These are phyloP conservation scores for Operophtera brumata DNA, from an alignment of 2,888 invertebrate genomes.

Conservation along the genomic window DNA sequence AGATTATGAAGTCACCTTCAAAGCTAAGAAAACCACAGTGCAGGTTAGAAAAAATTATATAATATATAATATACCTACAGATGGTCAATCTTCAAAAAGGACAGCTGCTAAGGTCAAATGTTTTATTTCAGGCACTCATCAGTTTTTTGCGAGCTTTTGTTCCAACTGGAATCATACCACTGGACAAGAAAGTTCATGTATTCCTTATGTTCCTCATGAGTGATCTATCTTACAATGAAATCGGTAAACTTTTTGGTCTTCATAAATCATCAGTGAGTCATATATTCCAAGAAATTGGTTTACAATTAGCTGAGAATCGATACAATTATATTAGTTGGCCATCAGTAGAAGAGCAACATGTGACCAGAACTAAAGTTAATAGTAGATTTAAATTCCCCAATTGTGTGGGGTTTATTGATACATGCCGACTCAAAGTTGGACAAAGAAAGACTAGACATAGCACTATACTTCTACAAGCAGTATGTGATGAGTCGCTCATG, in stretches of 20 bases:
- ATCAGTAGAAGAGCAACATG: conserved; percentile 65
- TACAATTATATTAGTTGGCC: conserved; percentile 69
- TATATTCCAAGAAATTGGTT: conserved; percentile 66
- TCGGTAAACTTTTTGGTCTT: conserved; percentile 61
- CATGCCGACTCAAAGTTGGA: conserved; percentile 63
- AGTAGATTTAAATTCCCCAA: conserved; percentile 68
- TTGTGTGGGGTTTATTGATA: conserved; percentile 72
- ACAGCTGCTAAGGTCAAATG: neutral
- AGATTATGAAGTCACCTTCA: conserved; percentile 57
- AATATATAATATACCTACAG: no score
- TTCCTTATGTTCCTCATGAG: conserved; percentile 65
- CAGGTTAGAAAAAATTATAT: conserved; percentile 56
- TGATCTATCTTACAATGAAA: conserved; percentile 63
- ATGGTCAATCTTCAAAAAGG: no score
- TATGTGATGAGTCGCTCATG: conserved; percentile 68
- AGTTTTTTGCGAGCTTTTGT: conserved; percentile 49
- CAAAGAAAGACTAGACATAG: conserved; percentile 53
- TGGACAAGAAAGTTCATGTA: conserved; percentile 70
- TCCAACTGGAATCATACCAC: conserved; percentile 49
- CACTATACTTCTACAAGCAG: conserved; percentile 65
- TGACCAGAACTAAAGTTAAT: conserved; percentile 68
- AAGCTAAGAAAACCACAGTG: conserved; percentile 62
- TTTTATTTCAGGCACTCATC: conserved; percentile 59
- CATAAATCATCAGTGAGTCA: conserved; percentile 67
- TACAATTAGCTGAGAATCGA: conserved; percentile 54